Evolutionary conservation across 2,888 invertebrate genomes (phyloP).

Genomic region (Lamproptera curius): DNA sequence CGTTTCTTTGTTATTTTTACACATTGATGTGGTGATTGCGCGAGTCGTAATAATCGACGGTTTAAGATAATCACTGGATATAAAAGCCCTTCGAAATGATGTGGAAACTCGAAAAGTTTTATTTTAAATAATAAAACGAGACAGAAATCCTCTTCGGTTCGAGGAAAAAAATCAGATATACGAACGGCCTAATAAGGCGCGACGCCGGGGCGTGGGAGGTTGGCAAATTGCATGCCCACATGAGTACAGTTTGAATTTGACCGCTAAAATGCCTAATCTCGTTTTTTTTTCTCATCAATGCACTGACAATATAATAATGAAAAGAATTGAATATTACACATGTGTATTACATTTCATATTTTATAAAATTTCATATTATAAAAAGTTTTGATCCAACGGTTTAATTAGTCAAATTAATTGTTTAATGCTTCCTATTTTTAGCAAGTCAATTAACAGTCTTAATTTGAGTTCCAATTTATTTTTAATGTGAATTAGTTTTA

Average conservation of each 20-base stretch:
- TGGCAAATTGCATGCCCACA: constrained; percentile 5
- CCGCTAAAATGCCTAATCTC: constrained; percentile 10
- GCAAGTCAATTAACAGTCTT: too few relatives aligned
- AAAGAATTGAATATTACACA: too few relatives aligned
- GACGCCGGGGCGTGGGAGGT: constrained; percentile 11
- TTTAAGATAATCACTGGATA: constrained; percentile 1
- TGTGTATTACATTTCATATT: too few relatives aligned
- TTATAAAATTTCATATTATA: too few relatives aligned
- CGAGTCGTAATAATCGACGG: background rate
- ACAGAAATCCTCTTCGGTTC: constrained; percentile 17
- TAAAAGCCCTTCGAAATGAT: background rate
- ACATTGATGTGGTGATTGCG: constrained; percentile 11
- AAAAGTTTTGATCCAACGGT: too few relatives aligned
- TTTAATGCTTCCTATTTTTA: too few relatives aligned
- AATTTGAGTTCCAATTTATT: too few relatives aligned
- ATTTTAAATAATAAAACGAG: too few relatives aligned
- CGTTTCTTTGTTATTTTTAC: constrained; percentile 25
- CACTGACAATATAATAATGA: too few relatives aligned
- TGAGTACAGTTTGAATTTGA: constrained; percentile 1
- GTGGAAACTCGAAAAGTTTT: background rate
- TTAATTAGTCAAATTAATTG: too few relatives aligned
- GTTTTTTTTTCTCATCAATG: constrained; percentile 17
- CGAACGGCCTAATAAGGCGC: constrained; percentile 11
- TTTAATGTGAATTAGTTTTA: too few relatives aligned
- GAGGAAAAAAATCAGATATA: constrained; percentile 9